These are phyloP conservation scores for Achlya flavicornis DNA, from an alignment of 2,888 invertebrate genomes.

Conservation along the genomic window DNA sequence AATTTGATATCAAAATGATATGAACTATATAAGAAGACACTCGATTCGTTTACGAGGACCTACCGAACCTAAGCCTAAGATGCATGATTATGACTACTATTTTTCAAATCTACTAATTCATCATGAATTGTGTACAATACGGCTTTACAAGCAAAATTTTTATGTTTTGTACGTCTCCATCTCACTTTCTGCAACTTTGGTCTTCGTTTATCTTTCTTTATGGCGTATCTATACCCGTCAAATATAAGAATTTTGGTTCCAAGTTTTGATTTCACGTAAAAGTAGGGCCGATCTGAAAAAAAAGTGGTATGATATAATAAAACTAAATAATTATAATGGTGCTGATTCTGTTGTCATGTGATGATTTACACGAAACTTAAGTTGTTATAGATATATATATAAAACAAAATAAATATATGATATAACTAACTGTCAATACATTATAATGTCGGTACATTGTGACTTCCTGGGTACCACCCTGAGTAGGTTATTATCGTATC, in stretches of 20 bases:
- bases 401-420: too few relatives aligned
- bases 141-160: not conserved
- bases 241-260: slow-evolving; percentile 22
- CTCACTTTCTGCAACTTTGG: slow-evolving; percentile 17
- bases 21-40: not conserved
- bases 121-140: not conserved
- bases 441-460: too few relatives aligned
- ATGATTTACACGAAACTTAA: too few relatives aligned
- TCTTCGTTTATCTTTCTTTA: slow-evolving; percentile 5
- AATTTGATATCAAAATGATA: too few relatives aligned
- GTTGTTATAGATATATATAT: too few relatives aligned
- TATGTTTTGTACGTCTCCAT: not conserved
- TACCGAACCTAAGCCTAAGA: not conserved
- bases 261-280: slow-evolving; percentile 28
- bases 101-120: not conserved
- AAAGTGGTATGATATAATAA: too few relatives aligned
- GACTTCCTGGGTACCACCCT: too few relatives aligned
- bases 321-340: too few relatives aligned
- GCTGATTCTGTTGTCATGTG: too few relatives aligned
- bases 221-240: slow-evolving; percentile 8
- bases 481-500: too few relatives aligned
- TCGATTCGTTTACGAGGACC: not conserved
- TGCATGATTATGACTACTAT: not conserved
- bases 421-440: too few relatives aligned
- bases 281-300: not conserved